Percentiles rank a stretch among this genome's conserved stretches.
Conservation (phyloP, 2,113 vertebrate species). For the Onychorhynchus coronatus region DNA sequence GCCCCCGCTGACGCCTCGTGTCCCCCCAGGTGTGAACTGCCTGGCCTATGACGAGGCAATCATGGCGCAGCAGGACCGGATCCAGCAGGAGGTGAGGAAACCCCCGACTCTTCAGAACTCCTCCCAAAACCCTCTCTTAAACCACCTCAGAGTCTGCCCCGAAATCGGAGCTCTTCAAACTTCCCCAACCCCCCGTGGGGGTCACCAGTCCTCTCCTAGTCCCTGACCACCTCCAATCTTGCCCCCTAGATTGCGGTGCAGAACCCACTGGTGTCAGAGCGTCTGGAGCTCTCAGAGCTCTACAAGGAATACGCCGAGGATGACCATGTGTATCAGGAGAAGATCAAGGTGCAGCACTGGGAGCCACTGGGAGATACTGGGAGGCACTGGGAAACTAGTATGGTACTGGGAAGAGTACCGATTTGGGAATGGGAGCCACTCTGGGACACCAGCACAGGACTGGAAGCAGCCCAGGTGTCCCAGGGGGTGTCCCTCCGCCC, state of each 20-base stretch:
- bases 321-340: slow-evolving; percentile 90
- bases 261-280: slow-evolving; percentile 90
- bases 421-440: neutral
- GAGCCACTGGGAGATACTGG: neutral
- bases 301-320: slow-evolving; percentile 88
- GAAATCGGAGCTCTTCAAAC: neutral
- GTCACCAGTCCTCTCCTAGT: neutral
- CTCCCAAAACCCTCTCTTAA: neutral
- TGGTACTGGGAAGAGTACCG: neutral
- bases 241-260: slow-evolving; percentile 49
- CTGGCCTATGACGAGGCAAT: neutral
- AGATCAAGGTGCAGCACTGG: slow-evolving; percentile 82
- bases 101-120: too few species aligned
- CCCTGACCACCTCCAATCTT: neutral
- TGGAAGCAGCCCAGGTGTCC: neutral
- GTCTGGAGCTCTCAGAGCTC: slow-evolving; percentile 85
- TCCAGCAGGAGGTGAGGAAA: neutral
- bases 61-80: neutral
- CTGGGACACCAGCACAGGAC: neutral
- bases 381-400: neutral
- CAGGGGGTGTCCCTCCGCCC: neutral
- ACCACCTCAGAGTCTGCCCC: too few species aligned
- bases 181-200: neutral
- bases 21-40: neutral
- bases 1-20: too few species aligned